Conservation (phyloP, 2,113 vertebrate genomes). For the Toxotes jaculatrix region DNA sequence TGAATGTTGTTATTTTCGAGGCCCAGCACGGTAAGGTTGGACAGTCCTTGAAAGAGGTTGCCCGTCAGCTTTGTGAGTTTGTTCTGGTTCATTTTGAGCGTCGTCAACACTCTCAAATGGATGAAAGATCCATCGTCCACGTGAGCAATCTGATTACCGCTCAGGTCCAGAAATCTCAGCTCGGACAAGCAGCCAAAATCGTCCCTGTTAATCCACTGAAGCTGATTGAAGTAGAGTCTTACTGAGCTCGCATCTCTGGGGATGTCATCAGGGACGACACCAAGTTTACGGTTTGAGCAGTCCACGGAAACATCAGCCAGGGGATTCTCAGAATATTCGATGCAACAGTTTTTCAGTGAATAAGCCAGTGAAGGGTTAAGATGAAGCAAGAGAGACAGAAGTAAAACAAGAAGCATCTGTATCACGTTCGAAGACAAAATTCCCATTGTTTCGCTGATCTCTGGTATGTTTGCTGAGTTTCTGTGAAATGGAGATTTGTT, state of each 20-base stretch:
- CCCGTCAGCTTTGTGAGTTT: conserved; percentile 24
- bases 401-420: background rate
- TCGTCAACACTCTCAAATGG: conserved; percentile 7
- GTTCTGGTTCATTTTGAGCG: fast-evolving
- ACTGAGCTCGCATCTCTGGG: conserved; percentile 5
- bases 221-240: fast-evolving
- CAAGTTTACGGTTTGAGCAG: background rate
- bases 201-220: background rate
- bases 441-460: background rate
- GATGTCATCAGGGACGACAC: conserved; percentile 27
- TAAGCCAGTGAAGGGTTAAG: conserved; percentile 17
- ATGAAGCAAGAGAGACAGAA: conserved; percentile 27
- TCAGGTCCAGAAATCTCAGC: background rate
- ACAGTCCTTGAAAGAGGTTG: conserved; percentile 53
- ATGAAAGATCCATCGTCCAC: conserved; percentile 47
- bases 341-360: conserved; percentile 47
- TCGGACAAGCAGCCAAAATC: conserved; percentile 22
- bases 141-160: background rate
- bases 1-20: background rate
- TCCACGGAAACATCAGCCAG: background rate
- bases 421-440: background rate
- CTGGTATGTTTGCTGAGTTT: background rate
- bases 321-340: background rate
- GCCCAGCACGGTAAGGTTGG: conserved; percentile 17
- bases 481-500: background rate